Evolutionary conservation across 2,113 vertebrate species (phyloP), one percentile per base, ranked within the genome.

Genomic region (Puma concolor): DNA sequence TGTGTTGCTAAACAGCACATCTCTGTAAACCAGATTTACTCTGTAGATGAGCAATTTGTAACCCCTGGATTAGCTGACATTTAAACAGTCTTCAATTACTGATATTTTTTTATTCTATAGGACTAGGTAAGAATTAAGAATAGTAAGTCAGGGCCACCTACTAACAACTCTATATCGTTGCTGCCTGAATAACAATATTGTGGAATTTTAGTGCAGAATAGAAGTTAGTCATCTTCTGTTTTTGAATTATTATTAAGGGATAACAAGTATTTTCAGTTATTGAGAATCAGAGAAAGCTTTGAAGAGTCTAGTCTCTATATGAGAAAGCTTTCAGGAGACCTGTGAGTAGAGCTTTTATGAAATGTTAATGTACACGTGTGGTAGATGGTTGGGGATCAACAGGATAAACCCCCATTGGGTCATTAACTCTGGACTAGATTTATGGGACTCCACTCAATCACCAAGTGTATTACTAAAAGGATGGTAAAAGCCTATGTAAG

Each of bases 381-480:
- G 69, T 94, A 76, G 83, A 52, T 94, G 87, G 85, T 92, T 96
- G 84, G 71, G 50, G 64, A 97, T 81, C 94, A 97, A 90, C 92
- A 90, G 83, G 25, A 64, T 66, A 94, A 97, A 91, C 48, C 97
- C 84, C 97, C 66, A 14, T 91, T 91, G 95, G 92, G 64, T 72
- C 33, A 11, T 88, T 88, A 97, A 90, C 38, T 92, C 64, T 67
- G 97, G 88, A 84, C 88, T 92, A 92, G 97, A 97, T 98, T 97
- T 97, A 97, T 98, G 88, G 82, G 77, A 52, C 84, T 96, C 97
- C 84, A 66, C 69, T 94, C 95, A 95, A 88, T 97, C 93, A 92
- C 90, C 92, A 98, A 95, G 80, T 91, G 84, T 97, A 97, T 98
- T 94, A 91, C 97, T 98, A 95, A 98, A 97, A 98, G 90, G 92